Conservation (phyloP, 1,140 invertebrate genomes). For the Hyles vespertilio region DNA sequence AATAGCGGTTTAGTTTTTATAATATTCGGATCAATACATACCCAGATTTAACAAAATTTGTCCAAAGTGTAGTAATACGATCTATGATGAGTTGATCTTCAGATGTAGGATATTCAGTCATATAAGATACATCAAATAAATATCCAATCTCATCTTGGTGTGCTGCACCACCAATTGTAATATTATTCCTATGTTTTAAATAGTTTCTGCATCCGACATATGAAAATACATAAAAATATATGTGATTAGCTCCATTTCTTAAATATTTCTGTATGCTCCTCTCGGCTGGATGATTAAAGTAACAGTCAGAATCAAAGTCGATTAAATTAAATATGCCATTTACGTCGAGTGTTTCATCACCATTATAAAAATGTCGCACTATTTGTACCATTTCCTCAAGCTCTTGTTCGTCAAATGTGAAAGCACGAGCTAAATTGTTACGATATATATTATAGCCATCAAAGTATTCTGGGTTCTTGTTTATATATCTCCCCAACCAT, state of each 20-base stretch:
- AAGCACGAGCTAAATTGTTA: conserved; percentile 13
- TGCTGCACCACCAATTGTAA: conserved; percentile 22
- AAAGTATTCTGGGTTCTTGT: conserved; percentile 12
- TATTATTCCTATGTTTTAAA: conserved; percentile 24
- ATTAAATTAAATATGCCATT: conserved; percentile 11
- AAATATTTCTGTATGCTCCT: conserved; percentile 28
- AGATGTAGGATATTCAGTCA: conserved; percentile 9
- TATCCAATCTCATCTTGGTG: conserved; percentile 39
- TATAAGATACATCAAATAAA: conserved; percentile 31
- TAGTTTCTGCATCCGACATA: conserved; percentile 34
- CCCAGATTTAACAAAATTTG: conserved; percentile 40
- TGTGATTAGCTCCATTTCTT: conserved; percentile 17
- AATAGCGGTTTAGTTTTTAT: too few species aligned
- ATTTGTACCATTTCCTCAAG: conserved; percentile 15
- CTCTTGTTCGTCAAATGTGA: conserved; percentile 21
- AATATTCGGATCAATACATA: conserved; percentile 7
- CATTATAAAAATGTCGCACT: conserved; percentile 31
- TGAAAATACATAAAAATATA: conserved; percentile 34
- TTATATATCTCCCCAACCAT: conserved; percentile 13
- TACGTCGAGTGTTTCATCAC: conserved; percentile 20
- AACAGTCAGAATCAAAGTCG: conserved; percentile 30
- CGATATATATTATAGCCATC: conserved; percentile 14
- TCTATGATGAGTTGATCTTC: conserved; percentile 31
- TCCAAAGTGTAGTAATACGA: conserved; percentile 31
- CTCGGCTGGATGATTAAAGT: conserved; percentile 26